A percentile compares a stretch with the other conserved stretches of the same genome.
Conservation (phyloP, 2,113 vertebrate genomes). For the Eublepharis macularius region DNA sequence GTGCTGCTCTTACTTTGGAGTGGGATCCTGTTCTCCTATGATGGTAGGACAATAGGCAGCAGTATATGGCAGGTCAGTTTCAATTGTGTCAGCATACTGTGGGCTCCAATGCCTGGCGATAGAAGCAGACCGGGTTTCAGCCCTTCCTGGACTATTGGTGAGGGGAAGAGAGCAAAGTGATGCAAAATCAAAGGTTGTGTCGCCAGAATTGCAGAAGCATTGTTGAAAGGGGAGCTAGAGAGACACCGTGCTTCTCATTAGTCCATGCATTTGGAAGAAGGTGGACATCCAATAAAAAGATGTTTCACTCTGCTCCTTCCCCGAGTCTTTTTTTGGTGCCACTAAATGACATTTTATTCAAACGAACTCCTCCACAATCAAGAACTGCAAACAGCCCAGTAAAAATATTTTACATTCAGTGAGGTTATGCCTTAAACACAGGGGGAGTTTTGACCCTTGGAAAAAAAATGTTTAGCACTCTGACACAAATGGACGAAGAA, state of each 20-base stretch:
- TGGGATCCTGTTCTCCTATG: neutral
- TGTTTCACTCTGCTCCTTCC: no score
- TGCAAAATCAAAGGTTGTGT: neutral
- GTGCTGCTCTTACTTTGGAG: neutral
- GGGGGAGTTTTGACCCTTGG: no score
- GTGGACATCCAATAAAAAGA: no score
- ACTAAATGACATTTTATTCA: neutral
- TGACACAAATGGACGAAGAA: slow-evolving; percentile 31
- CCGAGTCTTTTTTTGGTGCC: neutral
- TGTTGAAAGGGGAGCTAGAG: neutral
- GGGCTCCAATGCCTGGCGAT: neutral
- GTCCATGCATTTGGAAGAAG: neutral
- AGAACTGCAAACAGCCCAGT: neutral
- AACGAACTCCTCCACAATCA: neutral
- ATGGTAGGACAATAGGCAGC: neutral
- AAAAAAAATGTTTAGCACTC: neutral
- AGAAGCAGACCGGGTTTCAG: neutral
- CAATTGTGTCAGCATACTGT: neutral
- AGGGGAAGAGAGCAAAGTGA: neutral
- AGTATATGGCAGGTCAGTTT: neutral
- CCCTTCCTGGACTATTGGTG: neutral
- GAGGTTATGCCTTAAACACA: neutral
- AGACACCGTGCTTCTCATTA: neutral
- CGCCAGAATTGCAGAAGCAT: neutral
- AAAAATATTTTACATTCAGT: neutral